Percentiles rank a stretch among this genome's conserved stretches.
Evolutionary conservation across 2,797 vertebrate species (phyloP).

Genomic region (Chaenodraco wilsoni): DNA sequence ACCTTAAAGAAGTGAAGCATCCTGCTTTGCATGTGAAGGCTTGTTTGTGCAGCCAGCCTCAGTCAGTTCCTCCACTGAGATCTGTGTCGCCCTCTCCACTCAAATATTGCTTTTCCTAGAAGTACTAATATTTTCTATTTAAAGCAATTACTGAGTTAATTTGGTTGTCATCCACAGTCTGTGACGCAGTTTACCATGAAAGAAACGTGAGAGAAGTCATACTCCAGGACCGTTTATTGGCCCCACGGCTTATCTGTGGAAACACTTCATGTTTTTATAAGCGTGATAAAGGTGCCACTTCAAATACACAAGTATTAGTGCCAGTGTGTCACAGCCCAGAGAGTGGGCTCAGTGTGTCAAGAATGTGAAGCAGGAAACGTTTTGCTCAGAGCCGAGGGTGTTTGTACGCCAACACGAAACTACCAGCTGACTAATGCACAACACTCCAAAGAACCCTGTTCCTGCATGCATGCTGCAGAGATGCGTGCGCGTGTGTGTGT

Average conservation of each 20-base stretch:
- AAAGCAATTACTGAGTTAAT: not conserved
- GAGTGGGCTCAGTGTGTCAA: slow-evolving; percentile 4
- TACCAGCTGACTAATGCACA: not conserved
- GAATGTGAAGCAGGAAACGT: slow-evolving; percentile 33
- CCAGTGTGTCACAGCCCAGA: not conserved
- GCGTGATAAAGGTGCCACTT: slow-evolving; percentile 16
- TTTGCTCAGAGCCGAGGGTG: slow-evolving; percentile 7
- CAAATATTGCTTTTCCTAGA: not conserved
- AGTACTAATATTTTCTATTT: not conserved
- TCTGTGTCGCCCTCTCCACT: not conserved
- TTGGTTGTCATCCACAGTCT: not conserved
- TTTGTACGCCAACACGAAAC: not conserved
- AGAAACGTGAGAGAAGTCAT: not conserved
- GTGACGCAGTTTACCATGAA: not conserved
- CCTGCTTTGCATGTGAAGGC: slow-evolving; percentile 40
- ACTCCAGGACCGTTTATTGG: not conserved
- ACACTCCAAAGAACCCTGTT: not conserved
- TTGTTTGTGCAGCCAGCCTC: slow-evolving; percentile 3
- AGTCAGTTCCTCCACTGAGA: not conserved
- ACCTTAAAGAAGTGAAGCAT: slow-evolving; percentile 15
- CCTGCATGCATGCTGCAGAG: slow-evolving; percentile 8
- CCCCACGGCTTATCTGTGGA: slow-evolving; percentile 7
- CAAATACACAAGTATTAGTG: slow-evolving; percentile 3
- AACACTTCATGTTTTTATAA: slow-evolving; percentile 9
- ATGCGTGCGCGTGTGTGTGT: too few relatives aligned